Evolutionary conservation across 2,797 vertebrate genomes (phyloP).

Genomic region (Chiroxiphia lanceolata): DNA sequence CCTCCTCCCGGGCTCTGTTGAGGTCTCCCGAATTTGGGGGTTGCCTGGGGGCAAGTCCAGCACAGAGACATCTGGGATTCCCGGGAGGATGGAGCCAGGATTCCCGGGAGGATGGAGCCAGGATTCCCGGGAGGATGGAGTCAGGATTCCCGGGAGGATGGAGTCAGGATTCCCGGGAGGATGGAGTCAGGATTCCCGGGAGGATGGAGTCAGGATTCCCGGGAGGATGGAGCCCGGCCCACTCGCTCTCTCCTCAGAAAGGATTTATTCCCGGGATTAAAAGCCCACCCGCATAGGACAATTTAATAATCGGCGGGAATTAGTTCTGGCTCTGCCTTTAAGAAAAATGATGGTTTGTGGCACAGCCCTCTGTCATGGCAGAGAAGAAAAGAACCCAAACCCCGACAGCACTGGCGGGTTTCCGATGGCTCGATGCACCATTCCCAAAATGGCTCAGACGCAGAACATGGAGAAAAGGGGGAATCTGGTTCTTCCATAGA

Average conservation of each 20-base stretch:
- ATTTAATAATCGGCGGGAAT: not conserved
- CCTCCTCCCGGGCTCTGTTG: too few species aligned
- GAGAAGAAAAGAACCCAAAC: not conserved
- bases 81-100: not conserved
- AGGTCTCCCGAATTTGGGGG: not conserved
- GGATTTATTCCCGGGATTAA: not conserved
- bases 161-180: not conserved
- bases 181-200: not conserved
- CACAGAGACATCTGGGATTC: too few species aligned
- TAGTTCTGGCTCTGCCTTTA: not conserved
- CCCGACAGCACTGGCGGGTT: not conserved
- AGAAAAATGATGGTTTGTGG: not conserved
- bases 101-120: not conserved
- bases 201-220: not conserved
- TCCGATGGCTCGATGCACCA: not conserved
- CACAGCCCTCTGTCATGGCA: not conserved
- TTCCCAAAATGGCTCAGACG: not conserved
- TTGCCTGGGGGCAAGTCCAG: not conserved
- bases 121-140: not conserved
- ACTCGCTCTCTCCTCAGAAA: not conserved
- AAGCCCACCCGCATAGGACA: not conserved
- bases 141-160: not conserved
- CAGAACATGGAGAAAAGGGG: not conserved
- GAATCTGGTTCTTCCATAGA: not conserved
- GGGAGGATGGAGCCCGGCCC: not conserved